A percentile compares a stretch with the other conserved stretches of the same genome.
Evolutionary conservation across 2,888 invertebrate genomes (phyloP).

Genomic region (Drosophila colorata): DNA sequence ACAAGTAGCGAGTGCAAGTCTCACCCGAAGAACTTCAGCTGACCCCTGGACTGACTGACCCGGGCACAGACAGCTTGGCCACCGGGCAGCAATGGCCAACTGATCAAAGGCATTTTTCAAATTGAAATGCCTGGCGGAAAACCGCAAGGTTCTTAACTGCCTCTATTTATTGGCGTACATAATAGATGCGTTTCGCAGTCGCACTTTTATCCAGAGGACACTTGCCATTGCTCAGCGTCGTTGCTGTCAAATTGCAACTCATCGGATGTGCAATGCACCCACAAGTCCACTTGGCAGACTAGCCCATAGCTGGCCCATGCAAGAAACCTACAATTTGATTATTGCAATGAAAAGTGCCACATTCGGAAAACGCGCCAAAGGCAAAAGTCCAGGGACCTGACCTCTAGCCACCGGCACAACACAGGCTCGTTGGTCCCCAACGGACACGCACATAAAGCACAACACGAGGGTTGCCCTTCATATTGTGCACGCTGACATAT

Average conservation of each 20-base stretch:
- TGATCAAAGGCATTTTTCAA: constrained; percentile 69
- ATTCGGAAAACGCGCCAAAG: constrained; percentile 54
- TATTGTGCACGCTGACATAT: neutral
- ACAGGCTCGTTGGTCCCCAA: constrained; percentile 17
- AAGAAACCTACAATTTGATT: constrained; percentile 83
- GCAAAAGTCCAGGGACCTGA: constrained; percentile 17
- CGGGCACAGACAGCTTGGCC: neutral
- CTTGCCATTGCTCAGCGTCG: constrained; percentile 10
- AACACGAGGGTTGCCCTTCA: constrained; percentile 3
- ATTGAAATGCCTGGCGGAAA: constrained; percentile 76
- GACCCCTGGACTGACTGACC: neutral
- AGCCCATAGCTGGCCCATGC: constrained; percentile 34
- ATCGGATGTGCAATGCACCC: constrained; percentile 58
- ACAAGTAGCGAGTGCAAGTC: constrained; percentile 13
- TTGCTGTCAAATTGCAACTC: constrained; percentile 37
- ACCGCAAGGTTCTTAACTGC: constrained; percentile 82
- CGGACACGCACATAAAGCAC: constrained; percentile 4
- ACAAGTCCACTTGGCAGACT: constrained; percentile 20
- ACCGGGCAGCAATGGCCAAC: neutral
- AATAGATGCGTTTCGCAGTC: constrained; percentile 65
- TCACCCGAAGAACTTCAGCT: neutral
- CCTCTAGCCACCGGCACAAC: constrained; percentile 2
- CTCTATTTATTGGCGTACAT: constrained; percentile 80
- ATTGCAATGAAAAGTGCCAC: constrained; percentile 80
- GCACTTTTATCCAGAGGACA: constrained; percentile 9